These are phyloP conservation scores for Aphyosemion australe DNA, from an alignment of 2,113 vertebrate genomes.

Conservation along the genomic window DNA sequence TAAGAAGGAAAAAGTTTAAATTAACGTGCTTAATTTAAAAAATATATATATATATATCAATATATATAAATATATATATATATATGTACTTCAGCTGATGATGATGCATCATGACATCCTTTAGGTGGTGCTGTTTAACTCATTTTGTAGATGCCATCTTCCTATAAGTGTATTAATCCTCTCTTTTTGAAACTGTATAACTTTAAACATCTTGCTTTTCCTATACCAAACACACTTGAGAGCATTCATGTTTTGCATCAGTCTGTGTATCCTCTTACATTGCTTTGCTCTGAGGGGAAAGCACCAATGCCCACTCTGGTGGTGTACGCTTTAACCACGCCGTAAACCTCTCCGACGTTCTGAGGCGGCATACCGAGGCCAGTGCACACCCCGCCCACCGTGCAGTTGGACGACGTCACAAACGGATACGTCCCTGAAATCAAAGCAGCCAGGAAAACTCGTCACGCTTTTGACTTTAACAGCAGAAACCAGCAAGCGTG, in stretches of 20 bases:
- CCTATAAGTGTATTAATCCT: too few relatives aligned
- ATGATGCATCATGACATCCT: conserved; percentile 1
- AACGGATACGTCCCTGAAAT: conserved; percentile 93
- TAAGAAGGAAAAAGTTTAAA: background rate
- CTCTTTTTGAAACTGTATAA: background rate
- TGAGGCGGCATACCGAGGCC: conserved; percentile 95
- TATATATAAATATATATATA: too few relatives aligned
- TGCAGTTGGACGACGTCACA: conserved; percentile 98
- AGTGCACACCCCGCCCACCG: conserved; percentile 95
- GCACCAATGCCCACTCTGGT: conserved; percentile 96
- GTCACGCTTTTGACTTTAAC: background rate
- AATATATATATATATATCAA: too few relatives aligned
- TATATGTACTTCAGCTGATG: background rate
- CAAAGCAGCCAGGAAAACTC: background rate
- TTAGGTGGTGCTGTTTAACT: conserved; percentile 29
- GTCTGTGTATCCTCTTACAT: conserved; percentile 79
- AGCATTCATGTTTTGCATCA: background rate
- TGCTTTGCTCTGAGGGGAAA: conserved; percentile 93
- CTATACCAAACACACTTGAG: background rate
- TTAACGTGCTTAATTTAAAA: background rate
- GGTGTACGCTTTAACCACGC: conserved; percentile 95
- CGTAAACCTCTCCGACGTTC: conserved; percentile 92
- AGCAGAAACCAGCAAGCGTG: too few relatives aligned
- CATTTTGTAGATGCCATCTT: background rate
- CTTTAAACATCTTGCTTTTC: background rate